Conservation (phyloP, 2,888 invertebrate species). For the Blastobasis adustella region DNA sequence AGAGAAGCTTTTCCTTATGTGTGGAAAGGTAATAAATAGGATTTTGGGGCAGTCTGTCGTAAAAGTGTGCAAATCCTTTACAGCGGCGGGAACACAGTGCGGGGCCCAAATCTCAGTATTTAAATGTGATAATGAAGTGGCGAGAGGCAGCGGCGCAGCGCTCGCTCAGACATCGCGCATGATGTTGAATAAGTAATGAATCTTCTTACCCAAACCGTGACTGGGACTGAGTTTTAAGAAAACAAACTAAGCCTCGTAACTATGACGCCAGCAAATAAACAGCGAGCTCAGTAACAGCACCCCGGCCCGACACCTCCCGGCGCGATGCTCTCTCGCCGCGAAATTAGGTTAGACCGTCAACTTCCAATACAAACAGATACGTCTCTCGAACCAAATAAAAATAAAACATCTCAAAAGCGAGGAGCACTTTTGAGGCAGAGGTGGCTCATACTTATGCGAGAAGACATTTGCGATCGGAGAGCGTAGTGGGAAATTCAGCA, state of each 20-base stretch:
- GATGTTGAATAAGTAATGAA: slow-evolving; percentile 56
- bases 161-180: slow-evolving; percentile 41
- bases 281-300: too few species aligned
- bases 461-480: slow-evolving; percentile 17
- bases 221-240: slow-evolving; percentile 31
- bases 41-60: background rate
- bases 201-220: slow-evolving; percentile 29
- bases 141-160: slow-evolving; percentile 29
- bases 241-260: slow-evolving; percentile 24
- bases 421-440: background rate
- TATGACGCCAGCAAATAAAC: slow-evolving; percentile 18
- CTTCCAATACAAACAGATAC: too few species aligned
- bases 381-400: background rate
- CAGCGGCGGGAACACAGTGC: slow-evolving; percentile 2
- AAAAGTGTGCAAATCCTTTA: background rate
- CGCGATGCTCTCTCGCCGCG: too few species aligned
- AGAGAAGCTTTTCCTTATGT: background rate
- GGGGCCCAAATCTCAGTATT: slow-evolving; percentile 36
- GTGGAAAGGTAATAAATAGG: background rate
- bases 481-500: slow-evolving; percentile 13
- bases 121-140: slow-evolving; percentile 56
- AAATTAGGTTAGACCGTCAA: too few species aligned
- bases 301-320: background rate
- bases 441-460: slow-evolving; percentile 6
- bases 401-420: background rate